phyloP scores from a whole-genome alignment of 1,140 invertebrate species.

The Eupeodes corollae region DNA sequence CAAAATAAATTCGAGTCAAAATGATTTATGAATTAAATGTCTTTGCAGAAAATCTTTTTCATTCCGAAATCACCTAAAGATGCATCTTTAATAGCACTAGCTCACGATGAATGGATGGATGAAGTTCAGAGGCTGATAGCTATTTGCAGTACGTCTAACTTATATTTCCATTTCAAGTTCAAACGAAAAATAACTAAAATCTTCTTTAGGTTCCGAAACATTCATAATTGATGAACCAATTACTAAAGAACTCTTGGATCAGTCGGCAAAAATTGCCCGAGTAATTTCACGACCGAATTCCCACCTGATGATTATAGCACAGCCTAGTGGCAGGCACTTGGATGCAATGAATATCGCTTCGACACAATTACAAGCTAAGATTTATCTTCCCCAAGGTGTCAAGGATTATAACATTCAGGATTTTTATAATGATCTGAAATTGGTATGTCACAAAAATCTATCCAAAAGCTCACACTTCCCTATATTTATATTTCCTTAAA shows the following conservation, averaged over 20 bases:
- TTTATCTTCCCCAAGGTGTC: slow-evolving; percentile 41
- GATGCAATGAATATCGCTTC: slow-evolving; percentile 62
- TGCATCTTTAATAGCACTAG: slow-evolving; percentile 15
- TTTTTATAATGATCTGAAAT: slow-evolving; percentile 42
- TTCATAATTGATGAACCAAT: slow-evolving; percentile 43
- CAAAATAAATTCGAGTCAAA: neutral
- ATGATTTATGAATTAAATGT: neutral
- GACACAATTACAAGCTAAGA: slow-evolving; percentile 54
- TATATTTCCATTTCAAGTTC: neutral
- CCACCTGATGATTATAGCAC: slow-evolving; percentile 61
- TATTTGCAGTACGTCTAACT: slow-evolving; percentile 28
- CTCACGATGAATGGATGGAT: slow-evolving; percentile 32
- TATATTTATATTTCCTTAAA: neutral
- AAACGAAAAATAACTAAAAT: neutral
- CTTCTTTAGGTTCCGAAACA: slow-evolving; percentile 21
- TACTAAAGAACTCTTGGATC: slow-evolving; percentile 52
- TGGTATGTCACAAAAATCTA: slow-evolving; percentile 23
- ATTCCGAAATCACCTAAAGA: slow-evolving; percentile 23
- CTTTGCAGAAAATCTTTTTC: slow-evolving; percentile 28
- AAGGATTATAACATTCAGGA: slow-evolving; percentile 22
- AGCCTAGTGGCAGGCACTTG: slow-evolving; percentile 65
- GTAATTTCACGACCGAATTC: slow-evolving; percentile 49
- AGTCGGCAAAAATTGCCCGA: slow-evolving; percentile 52
- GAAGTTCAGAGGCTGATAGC: slow-evolving; percentile 28
- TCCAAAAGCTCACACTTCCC: neutral